Base-by-base conservation (phyloP, 2,888 invertebrate species). In the Clanis bilineata region DNA sequence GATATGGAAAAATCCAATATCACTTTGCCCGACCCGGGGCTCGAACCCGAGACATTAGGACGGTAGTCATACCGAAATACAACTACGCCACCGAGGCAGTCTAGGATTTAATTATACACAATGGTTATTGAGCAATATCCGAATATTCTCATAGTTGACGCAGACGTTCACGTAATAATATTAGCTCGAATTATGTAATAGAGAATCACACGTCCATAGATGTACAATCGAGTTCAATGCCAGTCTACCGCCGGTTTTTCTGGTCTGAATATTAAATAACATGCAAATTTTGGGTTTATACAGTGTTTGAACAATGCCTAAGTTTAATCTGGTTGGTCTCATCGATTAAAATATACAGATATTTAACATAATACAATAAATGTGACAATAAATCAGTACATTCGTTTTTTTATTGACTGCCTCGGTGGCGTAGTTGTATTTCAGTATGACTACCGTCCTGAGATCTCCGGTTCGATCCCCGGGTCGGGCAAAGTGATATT, bases 161-260 rank as follows among this genome's bases (percentile, higher is more conserved):
- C 23, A 10, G 32, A 51, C 47, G 47, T 28, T 28, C 51, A 51
- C 51, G 18, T 51, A 51, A 47, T 15, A 18, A n/a, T 41, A 9
- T 28, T 25, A 0, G 18, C 28, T 15, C 28, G 15, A 28, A 18
- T 51, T 51, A 10, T 2, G 18, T 32, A 51, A 51, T 9, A 15
- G 7, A 15, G n/a, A 15, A 23, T 12, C 18, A 44, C 5, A 28
- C 51, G 28, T 32, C 28, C 18, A 18, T 9, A 51, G 9, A n/a
- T n/a, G n/a, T n/a, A n/a, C n/a, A 28, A 15, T 51, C 51, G 18
- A 51, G 51, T 51, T 51, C 51, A 51, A 18, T 51, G 51, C 32
- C 32, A 51, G 32, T 51, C 32, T 51, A 23, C 44, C 22, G 44
- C 23, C 10, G 25, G 15, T 15, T 7, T 51, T 32, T 51, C 32